Evolutionary conservation across 2,797 vertebrate genomes (phyloP), one percentile per base, ranked within the genome.

Genomic region (Zenarchopterus dispar): DNA sequence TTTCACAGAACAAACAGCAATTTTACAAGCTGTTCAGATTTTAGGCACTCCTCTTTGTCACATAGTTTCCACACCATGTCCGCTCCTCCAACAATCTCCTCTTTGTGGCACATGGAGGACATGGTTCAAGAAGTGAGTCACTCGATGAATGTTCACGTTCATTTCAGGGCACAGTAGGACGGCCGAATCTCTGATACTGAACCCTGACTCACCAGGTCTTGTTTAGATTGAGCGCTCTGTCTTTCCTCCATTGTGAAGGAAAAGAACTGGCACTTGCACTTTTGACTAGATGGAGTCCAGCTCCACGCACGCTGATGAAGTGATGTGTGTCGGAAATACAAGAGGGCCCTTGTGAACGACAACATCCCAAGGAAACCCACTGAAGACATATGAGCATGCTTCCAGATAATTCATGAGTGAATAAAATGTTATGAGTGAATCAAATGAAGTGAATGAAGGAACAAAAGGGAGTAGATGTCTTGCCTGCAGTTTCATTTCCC

Each of bases 31-130:
- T 73, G 79, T 81, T 85, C 74, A 62, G 82, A 80, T 88, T 89
- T 85, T 80, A 79, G 80, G 61, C 64, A 78, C 90, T 89, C 83
- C 71, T 90, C 88, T 90, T 88, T 90, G 86, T 78, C 88, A 91
- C 94, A 94, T 94, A 94, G 87, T 96, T 96, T 95, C 94, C 93
- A 94, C 86, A 91, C 89, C 93, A 94, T 93, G 92, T 91, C 73
- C 86, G 43, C 69, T 69, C 54, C 87, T 43, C 42, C 58, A 76
- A 95, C 94, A 96, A 91, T 94, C 89, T 91, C 70, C 69, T 88
- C 65, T 89, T 94, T 96, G 95, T 95, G 84, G 77, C 57, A 55
- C 57, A 42, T 50, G 62, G 65, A 91, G 88, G 65, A 83, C 85
- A 47, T 39, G 73, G 73, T 65, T 85, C 83, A 73, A 84, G 84